A percentile compares a stretch with the other conserved stretches of the same genome.
Conservation (phyloP, 2,888 invertebrate genomes). For the Sinelater perroti region DNA sequence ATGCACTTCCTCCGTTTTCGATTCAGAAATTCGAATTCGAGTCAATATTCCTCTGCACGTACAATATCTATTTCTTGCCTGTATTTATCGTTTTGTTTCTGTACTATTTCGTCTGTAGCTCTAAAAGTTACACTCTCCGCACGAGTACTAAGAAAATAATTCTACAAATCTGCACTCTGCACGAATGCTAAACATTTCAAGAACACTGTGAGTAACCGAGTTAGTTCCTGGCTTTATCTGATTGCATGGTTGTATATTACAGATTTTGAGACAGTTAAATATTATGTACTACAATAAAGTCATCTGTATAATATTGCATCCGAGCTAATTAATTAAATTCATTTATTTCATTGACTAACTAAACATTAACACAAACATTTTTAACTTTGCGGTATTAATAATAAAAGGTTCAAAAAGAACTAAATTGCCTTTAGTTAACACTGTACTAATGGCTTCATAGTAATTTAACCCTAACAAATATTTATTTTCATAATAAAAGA, state of each 20-base stretch:
- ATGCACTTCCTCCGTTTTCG: conserved; percentile 27
- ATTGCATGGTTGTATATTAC: conserved; percentile 11
- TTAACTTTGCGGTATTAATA: too few relatives aligned
- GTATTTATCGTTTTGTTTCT: conserved; percentile 17
- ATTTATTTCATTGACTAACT: too few relatives aligned
- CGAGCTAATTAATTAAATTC: too few relatives aligned
- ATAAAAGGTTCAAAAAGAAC: too few relatives aligned
- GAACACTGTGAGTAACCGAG: conserved; percentile 12
- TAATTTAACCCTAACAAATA: too few relatives aligned
- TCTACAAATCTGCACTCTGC: conserved; percentile 29
- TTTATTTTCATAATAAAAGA: too few relatives aligned
- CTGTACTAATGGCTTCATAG: too few relatives aligned
- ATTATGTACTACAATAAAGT: too few relatives aligned
- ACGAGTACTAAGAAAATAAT: conserved; percentile 27
- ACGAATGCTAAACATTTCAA: conserved; percentile 11
- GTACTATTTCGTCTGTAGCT: conserved; percentile 16
- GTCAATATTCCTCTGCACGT: conserved; percentile 30
- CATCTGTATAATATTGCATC: too few relatives aligned
- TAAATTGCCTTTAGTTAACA: too few relatives aligned
- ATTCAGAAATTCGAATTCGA: conserved; percentile 14
- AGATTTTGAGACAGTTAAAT: too few relatives aligned
- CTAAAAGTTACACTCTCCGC: conserved; percentile 20
- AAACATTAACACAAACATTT: too few relatives aligned
- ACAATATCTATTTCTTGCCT: conserved; percentile 14
- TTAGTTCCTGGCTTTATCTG: conserved; percentile 4